These are phyloP conservation scores for Pasiphila rectangulata DNA, from an alignment of 2,888 invertebrate species.

Conservation along the genomic window DNA sequence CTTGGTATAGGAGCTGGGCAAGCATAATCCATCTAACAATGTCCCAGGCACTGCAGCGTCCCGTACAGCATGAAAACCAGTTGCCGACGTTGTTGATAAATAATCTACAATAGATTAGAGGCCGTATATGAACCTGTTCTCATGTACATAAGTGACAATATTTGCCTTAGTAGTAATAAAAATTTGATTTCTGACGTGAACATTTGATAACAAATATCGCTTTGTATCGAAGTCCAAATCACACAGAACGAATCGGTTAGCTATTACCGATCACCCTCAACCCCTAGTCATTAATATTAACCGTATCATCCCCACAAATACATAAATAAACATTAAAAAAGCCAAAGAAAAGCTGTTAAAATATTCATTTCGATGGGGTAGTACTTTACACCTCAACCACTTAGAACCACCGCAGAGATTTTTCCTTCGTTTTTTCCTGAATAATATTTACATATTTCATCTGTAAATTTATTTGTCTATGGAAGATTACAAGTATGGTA, in stretches of 20 bases:
- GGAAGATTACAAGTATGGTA: slow-evolving; percentile 64
- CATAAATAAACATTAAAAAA: slow-evolving; percentile 70
- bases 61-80: too few species aligned
- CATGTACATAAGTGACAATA: too few species aligned
- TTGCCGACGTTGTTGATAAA: too few species aligned
- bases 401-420: slow-evolving; percentile 41
- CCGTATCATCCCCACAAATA: slow-evolving; percentile 45
- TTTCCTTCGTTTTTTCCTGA: slow-evolving; percentile 32
- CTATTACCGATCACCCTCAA: slow-evolving; percentile 30
- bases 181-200: neutral
- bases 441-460: slow-evolving; percentile 67
- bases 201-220: neutral
- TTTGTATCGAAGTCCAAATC: neutral
- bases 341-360: slow-evolving; percentile 60
- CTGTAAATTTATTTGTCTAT: slow-evolving; percentile 54
- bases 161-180: too few species aligned
- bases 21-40: too few species aligned
- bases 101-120: too few species aligned
- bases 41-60: too few species aligned
- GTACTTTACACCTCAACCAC: slow-evolving; percentile 57
- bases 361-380: slow-evolving; percentile 58
- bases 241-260: slow-evolving; percentile 14
- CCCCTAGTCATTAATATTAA: slow-evolving; percentile 59
- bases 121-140: too few species aligned
- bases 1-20: too few species aligned